Base-by-base conservation (phyloP, 2,888 invertebrate species). In the Melanophora roralis region DNA sequence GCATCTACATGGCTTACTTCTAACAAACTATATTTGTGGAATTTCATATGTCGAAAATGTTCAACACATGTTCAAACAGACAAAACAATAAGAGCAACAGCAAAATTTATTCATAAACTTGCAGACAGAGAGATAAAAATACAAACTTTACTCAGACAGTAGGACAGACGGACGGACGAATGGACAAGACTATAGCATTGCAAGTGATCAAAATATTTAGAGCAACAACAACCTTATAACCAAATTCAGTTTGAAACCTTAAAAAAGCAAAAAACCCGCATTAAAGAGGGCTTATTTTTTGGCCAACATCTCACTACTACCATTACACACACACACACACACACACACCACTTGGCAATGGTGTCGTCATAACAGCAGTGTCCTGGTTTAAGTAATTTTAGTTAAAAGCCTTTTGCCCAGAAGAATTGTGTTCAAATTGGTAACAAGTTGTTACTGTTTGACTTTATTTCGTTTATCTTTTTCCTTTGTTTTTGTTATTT, bases 401-500 rank as follows among this genome's bases (percentile, higher is more conserved):
- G 43, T 62, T 16, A 53, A 57, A 40, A 74, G 72, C 71, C 57
- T 79, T 79, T 75, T 51, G 55, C 75, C 51, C 67, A 75, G n/a
- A 45, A 72, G 64, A 74, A 75, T 68, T 67, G 76, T 72, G 80
- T 72, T 80, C 62, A 68, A 76, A 78, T 74, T 74, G 81, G 77
- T 81, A 81, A 81, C 81, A 81, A 78, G 40, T 81, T 81, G 80
- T 80, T 76, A 72, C 64, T 65, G 65, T 79, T 69, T 74, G 57
- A 74, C 64, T 74, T 79, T 57, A 34, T 64, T 73, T 47, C 16
- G 4, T 19, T 34, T 60, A 14, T 14, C 2, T 49, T 34, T 51
- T 34, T 27, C 59, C 1, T 40, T 14, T 40, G n/a, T 40, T 40
- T 40, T 12, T 12, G 34, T 36, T 55, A 21, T 59, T 67, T 68